Evolutionary conservation across 2,113 vertebrate genomes (phyloP).

Genomic region (Phylloscopus trochilus): DNA sequence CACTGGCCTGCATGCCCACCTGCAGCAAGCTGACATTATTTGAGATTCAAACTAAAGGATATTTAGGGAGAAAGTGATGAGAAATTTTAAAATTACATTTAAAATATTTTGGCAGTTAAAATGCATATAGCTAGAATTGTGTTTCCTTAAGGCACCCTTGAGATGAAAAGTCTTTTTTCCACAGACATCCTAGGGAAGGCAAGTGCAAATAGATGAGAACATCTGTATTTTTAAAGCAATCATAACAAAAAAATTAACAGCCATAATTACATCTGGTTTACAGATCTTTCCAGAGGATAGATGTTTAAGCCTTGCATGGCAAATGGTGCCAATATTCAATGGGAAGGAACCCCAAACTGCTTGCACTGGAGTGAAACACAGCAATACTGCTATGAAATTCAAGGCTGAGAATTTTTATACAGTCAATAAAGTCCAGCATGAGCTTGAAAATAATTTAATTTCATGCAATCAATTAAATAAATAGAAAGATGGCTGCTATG

Average conservation of each 20-base stretch:
- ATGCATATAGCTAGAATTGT: not conserved
- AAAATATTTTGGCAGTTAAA: not conserved
- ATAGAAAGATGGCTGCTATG: not conserved
- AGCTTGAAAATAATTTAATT: constrained; percentile 10
- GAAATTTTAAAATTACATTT: not conserved
- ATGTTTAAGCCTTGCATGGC: not conserved
- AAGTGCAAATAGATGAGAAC: not conserved
- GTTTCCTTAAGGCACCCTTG: not conserved
- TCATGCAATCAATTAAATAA: constrained; percentile 5
- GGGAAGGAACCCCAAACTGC: not conserved
- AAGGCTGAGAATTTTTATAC: not conserved
- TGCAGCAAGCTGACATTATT: not conserved
- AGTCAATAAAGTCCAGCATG: not conserved
- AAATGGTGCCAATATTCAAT: not conserved
- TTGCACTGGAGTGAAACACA: not conserved
- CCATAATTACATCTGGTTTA: not conserved
- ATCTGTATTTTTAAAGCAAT: not conserved
- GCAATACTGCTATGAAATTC: not conserved
- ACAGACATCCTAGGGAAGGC: not conserved
- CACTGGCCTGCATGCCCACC: accelerated
- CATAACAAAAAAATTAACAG: not conserved
- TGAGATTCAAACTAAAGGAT: not conserved
- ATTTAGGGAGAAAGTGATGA: not conserved
- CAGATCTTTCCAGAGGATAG: not conserved
- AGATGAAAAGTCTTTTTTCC: not conserved